phyloP scores from a whole-genome alignment of 1,140 invertebrate genomes.

The Drosophila busckii region DNA sequence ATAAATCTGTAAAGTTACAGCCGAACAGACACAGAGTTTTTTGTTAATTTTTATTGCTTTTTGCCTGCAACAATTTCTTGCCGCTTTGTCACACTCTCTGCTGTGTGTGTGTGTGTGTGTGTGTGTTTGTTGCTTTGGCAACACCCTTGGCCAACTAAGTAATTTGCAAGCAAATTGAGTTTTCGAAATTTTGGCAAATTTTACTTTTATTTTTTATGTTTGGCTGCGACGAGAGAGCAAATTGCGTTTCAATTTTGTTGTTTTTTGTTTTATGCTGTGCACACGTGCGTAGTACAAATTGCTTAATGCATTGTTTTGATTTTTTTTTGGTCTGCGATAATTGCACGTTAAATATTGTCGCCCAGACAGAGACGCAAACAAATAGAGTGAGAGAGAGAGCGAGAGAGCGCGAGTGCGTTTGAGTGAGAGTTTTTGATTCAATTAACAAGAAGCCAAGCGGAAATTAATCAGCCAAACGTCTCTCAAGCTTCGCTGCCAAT shows the following conservation, averaged over 20 bases:
- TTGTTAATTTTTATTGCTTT: too few species aligned
- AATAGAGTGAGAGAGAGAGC: conserved; percentile 10
- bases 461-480: conserved; percentile 55
- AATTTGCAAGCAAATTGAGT: conserved; percentile 64
- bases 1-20: too few species aligned
- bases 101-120: too few species aligned
- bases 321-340: conserved; percentile 39
- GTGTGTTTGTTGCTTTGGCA: too few species aligned
- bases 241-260: conserved; percentile 49
- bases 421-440: too few species aligned
- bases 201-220: conserved; percentile 34
- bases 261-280: conserved; percentile 33
- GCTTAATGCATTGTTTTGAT: conserved; percentile 1
- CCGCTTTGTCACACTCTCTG: too few species aligned
- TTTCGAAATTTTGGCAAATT: conserved; percentile 55
- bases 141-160: too few species aligned
- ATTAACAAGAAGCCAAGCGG: conserved; percentile 47
- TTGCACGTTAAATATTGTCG: conserved; percentile 42
- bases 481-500: conserved; percentile 43
- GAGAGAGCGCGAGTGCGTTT: too few species aligned
- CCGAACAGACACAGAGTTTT: too few species aligned
- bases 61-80: too few species aligned
- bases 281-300: conserved; percentile 39
- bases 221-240: conserved; percentile 24
- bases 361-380: neutral